These are phyloP conservation scores for Ceratoteleas bidentatus DNA, from an alignment of 1,140 invertebrate species.

Conservation along the genomic window DNA sequence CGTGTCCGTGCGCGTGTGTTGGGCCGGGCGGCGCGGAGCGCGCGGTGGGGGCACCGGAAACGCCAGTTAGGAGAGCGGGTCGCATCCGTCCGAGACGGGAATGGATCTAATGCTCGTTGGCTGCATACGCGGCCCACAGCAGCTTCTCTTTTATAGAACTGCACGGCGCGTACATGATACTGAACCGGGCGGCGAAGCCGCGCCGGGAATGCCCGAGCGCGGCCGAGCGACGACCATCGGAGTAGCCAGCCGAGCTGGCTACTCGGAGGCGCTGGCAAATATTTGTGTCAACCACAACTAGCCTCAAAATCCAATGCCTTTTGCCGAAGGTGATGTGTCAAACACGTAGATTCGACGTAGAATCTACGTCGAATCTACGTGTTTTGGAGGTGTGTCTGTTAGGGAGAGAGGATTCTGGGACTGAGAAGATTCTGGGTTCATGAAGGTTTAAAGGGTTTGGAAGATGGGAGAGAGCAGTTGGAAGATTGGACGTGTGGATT, in stretches of 20 bases:
- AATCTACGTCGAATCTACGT: too few relatives aligned
- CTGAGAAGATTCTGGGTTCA: too few relatives aligned
- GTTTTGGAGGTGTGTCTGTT: too few relatives aligned
- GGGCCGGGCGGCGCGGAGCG: neutral
- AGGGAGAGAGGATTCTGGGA: too few relatives aligned
- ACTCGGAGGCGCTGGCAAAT: slow-evolving; percentile 27
- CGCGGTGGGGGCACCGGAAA: slow-evolving; percentile 74
- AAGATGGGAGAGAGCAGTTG: too few relatives aligned
- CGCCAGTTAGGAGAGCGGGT: slow-evolving; percentile 75
- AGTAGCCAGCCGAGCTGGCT: slow-evolving; percentile 24
- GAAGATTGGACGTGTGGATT: too few relatives aligned
- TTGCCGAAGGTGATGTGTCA: too few relatives aligned
- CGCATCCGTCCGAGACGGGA: slow-evolving; percentile 69
- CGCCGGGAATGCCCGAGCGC: slow-evolving; percentile 56
- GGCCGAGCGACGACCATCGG: slow-evolving; percentile 37
- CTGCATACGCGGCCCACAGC: slow-evolving; percentile 62
- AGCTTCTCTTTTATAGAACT: slow-evolving; percentile 70
- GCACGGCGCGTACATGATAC: slow-evolving; percentile 42
- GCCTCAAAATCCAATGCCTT: slow-evolving; percentile 13
- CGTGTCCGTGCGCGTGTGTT: slow-evolving; percentile 2
- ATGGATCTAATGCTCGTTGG: slow-evolving; percentile 71
- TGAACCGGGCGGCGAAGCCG: slow-evolving; percentile 43
- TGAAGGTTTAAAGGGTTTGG: too few relatives aligned
- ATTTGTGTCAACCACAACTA: slow-evolving; percentile 56
- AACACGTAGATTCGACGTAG: too few relatives aligned